Percentiles rank a stretch among this genome's conserved stretches.
Evolutionary conservation across 2,113 vertebrate genomes (phyloP).

Genomic region (Poeciliopsis prolifica): DNA sequence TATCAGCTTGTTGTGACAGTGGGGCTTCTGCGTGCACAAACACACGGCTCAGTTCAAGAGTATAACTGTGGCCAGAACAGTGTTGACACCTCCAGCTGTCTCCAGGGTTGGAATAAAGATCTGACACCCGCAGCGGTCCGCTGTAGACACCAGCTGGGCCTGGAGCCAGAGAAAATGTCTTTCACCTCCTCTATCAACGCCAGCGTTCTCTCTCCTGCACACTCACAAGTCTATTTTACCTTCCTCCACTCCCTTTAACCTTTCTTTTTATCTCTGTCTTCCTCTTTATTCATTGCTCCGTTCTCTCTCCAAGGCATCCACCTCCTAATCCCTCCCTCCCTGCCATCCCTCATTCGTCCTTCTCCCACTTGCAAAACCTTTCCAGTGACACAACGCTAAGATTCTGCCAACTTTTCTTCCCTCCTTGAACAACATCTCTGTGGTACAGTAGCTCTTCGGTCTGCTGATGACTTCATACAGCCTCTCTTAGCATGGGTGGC

Average conservation of each 20-base stretch:
- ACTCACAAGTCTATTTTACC: slow-evolving; percentile 40
- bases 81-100: slow-evolving; percentile 84
- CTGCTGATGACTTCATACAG: slow-evolving; percentile 73
- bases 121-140: slow-evolving; percentile 69
- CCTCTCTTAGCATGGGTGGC: slow-evolving; percentile 64
- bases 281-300: slow-evolving; percentile 23
- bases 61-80: slow-evolving; percentile 67
- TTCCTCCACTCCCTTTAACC: slow-evolving; percentile 17
- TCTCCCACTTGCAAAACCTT: slow-evolving; percentile 70
- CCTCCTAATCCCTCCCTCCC: slow-evolving; percentile 44
- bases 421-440: slow-evolving; percentile 63
- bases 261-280: slow-evolving; percentile 37
- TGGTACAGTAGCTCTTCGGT: slow-evolving; percentile 75
- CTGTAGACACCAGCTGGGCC: slow-evolving; percentile 75
- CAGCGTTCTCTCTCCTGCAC: slow-evolving; percentile 31
- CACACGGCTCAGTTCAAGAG: slow-evolving; percentile 66
- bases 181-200: slow-evolving; percentile 61
- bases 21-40: slow-evolving; percentile 66
- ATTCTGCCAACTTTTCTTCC: slow-evolving; percentile 75
- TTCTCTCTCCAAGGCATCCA: slow-evolving; percentile 30
- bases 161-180: slow-evolving; percentile 73
- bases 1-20: slow-evolving; percentile 77
- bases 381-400: slow-evolving; percentile 71
- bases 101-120: slow-evolving; percentile 77
- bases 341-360: slow-evolving; percentile 49